These are phyloP conservation scores for Synergus gifuensis DNA, from an alignment of 2,888 invertebrate species.

Conservation along the genomic window DNA sequence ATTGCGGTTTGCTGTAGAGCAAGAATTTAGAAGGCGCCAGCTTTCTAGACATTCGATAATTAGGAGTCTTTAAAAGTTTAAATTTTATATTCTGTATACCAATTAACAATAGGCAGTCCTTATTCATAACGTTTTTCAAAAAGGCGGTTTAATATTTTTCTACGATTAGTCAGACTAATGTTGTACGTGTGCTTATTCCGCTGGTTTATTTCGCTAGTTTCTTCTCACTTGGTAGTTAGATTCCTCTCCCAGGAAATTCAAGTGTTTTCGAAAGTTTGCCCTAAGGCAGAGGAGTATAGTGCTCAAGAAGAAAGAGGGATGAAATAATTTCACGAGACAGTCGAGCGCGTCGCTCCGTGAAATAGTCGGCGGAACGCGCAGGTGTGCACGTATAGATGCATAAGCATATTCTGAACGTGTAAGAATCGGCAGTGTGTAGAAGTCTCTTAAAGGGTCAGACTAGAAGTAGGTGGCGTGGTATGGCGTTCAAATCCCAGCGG, in stretches of 20 bases:
- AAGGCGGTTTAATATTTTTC: background rate
- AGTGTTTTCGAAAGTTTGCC: constrained; percentile 28
- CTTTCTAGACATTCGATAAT: background rate
- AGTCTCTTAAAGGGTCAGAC: constrained; percentile 55
- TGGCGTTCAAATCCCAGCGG: constrained; percentile 59
- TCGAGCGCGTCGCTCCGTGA: constrained; percentile 61
- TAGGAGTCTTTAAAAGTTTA: background rate
- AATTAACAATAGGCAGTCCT: background rate
- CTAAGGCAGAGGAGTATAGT: constrained; percentile 2
- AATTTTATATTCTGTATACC: background rate
- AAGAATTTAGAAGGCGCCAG: constrained; percentile 12
- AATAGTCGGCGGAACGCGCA: constrained; percentile 54
- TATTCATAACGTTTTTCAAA: no score
- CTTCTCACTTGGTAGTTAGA: constrained; percentile 4
- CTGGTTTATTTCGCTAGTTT: background rate
- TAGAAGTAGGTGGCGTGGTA: constrained; percentile 55
- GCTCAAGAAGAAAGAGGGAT: constrained; percentile 52
- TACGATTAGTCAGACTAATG: background rate
- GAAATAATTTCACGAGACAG: constrained; percentile 63
- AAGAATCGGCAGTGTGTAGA: constrained; percentile 37
- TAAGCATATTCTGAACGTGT: constrained; percentile 23
- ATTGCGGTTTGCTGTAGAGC: background rate
- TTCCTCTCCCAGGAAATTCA: background rate
- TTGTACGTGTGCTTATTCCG: background rate
- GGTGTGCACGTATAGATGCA: constrained; percentile 46